phyloP scores from a whole-genome alignment of 2,797 vertebrate genomes.

The Nyctalus aviator region DNA sequence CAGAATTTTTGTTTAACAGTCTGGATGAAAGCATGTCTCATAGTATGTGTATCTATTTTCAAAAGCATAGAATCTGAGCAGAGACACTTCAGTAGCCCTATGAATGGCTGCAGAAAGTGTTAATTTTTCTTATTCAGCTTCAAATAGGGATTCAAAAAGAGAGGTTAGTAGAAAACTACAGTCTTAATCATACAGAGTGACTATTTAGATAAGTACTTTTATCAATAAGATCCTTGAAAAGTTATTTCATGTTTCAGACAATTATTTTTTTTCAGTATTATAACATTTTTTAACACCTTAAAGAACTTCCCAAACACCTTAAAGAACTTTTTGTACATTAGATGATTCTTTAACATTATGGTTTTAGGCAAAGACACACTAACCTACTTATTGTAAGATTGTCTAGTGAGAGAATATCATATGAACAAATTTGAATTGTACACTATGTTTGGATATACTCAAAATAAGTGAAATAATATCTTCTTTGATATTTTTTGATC shows the following conservation, averaged over 20 bases:
- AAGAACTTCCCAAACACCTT: neutral
- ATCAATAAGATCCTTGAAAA: neutral
- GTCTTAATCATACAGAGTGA: neutral
- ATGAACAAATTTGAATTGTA: neutral
- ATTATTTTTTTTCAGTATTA: constrained; percentile 6
- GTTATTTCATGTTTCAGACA: neutral
- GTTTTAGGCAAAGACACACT: neutral
- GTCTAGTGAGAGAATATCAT: neutral
- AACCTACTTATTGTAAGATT: neutral
- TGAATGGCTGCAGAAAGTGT: neutral
- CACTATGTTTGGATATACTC: neutral
- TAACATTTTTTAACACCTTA: neutral
- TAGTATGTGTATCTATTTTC: neutral
- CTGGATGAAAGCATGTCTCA: neutral
- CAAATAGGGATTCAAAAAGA: neutral
- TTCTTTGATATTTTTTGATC: neutral
- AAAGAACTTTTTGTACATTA: neutral
- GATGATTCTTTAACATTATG: neutral
- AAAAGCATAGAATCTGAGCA: neutral
- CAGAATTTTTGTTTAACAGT: neutral
- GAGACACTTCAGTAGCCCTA: neutral
- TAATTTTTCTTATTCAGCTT: neutral
- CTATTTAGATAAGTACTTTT: neutral
- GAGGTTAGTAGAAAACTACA: neutral
- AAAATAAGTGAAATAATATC: neutral